Conservation (phyloP, 53 echinoderm and acorn worm species). For the Henricia sp. region DNA sequence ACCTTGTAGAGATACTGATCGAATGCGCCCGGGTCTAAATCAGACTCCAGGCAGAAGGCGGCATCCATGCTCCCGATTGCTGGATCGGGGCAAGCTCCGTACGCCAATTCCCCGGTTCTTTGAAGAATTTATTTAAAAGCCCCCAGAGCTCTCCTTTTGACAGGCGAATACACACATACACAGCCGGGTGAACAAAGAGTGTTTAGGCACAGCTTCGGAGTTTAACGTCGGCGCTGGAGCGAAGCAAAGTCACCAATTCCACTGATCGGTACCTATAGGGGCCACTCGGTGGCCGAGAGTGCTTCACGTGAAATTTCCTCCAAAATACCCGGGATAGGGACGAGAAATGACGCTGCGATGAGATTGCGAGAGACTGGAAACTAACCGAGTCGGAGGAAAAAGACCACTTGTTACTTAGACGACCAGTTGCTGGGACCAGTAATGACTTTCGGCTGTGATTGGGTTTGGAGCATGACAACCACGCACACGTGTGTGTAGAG, state of each 20-base stretch:
- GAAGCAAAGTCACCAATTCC: background rate
- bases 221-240: background rate
- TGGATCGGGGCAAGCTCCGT: conserved; percentile 12
- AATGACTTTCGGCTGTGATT: conserved; percentile 22
- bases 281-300: background rate
- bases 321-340: background rate
- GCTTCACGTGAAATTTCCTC: conserved; percentile 26
- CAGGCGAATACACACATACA: conserved; percentile 26
- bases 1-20: conserved; percentile 73
- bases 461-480: background rate
- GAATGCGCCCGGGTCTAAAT: conserved; percentile 63
- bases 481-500: background rate
- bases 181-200: conserved; percentile 41
- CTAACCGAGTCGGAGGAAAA: background rate
- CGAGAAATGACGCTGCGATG: conserved; percentile 13
- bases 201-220: background rate
- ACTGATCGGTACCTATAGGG: conserved; percentile 39
- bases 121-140: conserved; percentile 29
- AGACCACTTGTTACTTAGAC: conserved; percentile 56
- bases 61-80: conserved; percentile 68
- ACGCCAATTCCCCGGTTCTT: background rate
- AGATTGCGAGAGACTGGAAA: background rate
- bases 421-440: conserved; percentile 44
- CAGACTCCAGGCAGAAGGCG: conserved; percentile 64
- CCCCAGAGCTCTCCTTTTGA: conserved; percentile 14